Conservation (phyloP, 2,888 invertebrate genomes). For the Maniola hyperantus region DNA sequence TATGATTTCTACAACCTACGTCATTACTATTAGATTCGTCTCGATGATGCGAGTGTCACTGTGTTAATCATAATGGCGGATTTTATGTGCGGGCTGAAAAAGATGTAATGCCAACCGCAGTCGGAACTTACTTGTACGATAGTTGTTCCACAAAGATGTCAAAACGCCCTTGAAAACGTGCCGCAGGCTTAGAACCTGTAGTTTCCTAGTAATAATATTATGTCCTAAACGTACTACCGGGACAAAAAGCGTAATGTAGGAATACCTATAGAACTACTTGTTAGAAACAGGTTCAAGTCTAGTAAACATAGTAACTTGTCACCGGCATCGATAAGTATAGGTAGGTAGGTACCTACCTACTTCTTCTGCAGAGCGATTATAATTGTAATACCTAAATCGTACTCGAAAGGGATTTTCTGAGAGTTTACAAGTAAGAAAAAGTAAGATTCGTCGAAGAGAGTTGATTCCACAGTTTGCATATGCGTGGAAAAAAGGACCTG, state of each 20-base stretch:
- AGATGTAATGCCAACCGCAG: too few relatives aligned
- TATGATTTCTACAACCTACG: too few relatives aligned
- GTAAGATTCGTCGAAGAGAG: too few relatives aligned
- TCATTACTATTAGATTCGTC: too few relatives aligned
- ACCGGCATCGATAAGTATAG: neutral
- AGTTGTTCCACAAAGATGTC: too few relatives aligned
- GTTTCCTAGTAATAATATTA: neutral
- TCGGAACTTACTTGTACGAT: too few relatives aligned
- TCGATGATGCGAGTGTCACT: too few relatives aligned
- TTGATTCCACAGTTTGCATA: too few relatives aligned
- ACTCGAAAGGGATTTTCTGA: neutral
- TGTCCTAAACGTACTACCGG: neutral
- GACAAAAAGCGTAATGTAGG: conserved; percentile 1
- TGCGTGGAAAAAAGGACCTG: too few relatives aligned
- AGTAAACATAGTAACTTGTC: conserved; percentile 17
- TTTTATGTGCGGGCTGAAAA: too few relatives aligned
- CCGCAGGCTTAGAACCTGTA: neutral
- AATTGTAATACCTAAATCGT: neutral
- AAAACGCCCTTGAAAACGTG: too few relatives aligned
- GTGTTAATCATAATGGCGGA: too few relatives aligned
- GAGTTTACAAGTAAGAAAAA: neutral
- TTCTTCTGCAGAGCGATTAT: neutral
- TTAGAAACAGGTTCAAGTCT: conserved; percentile 19
- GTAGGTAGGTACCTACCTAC: neutral
- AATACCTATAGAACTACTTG: conserved; percentile 1